phyloP scores from a whole-genome alignment of 2,797 vertebrate genomes.

The Phyllotis vaccarum region DNA sequence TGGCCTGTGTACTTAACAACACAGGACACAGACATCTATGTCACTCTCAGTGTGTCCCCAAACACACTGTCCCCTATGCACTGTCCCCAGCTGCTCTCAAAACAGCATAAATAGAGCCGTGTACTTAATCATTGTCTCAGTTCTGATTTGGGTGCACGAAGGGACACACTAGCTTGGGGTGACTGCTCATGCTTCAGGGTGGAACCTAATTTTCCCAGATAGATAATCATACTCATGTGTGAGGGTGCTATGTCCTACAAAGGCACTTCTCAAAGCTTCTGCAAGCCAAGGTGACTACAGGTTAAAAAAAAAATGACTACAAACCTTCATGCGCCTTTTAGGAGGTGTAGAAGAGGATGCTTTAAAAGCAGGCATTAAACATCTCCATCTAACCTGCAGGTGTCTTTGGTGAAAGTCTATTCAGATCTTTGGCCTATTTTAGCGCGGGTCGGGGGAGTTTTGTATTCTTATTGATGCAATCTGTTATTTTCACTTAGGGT shows the following conservation, averaged over 20 bases:
- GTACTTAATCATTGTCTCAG: not conserved
- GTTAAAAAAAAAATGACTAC: not conserved
- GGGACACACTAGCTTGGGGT: not conserved
- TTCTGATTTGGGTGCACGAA: not conserved
- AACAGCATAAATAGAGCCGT: no score
- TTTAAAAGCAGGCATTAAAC: not conserved
- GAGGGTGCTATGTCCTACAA: not conserved
- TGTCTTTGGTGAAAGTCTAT: not conserved
- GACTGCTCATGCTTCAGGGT: no score
- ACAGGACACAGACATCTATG: not conserved
- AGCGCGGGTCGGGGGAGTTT: not conserved
- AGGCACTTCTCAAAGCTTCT: not conserved
- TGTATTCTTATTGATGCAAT: not conserved
- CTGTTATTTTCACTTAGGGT: constrained; percentile 15
- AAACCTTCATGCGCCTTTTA: not conserved
- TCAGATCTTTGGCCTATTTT: not conserved
- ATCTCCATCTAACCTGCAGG: not conserved
- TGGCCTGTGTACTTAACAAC: not conserved
- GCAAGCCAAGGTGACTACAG: not conserved
- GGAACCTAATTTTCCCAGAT: not conserved
- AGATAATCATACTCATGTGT: no score
- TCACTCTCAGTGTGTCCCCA: not conserved
- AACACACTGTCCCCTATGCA: not conserved
- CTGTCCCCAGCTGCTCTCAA: not conserved
- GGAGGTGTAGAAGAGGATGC: no score